phyloP scores from a whole-genome alignment of 2,113 vertebrate genomes.

The Ondatra zibethicus region DNA sequence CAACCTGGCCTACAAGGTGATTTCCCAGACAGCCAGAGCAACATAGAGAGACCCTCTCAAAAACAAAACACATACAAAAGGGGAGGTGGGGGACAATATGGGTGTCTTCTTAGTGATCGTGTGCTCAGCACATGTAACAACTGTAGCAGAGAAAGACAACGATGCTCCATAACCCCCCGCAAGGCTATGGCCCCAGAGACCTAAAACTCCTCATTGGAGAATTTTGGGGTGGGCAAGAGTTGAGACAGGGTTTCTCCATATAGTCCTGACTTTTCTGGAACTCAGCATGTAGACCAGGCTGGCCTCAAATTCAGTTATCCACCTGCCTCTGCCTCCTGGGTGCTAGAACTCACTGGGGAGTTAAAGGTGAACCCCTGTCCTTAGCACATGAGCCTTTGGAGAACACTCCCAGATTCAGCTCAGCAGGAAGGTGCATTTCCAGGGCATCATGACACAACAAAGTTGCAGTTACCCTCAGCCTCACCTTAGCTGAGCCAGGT shows the following conservation, averaged over 20 bases:
- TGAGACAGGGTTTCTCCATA: neutral
- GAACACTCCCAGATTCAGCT: neutral
- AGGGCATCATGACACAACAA: neutral
- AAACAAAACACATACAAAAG: neutral
- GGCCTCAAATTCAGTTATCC: neutral
- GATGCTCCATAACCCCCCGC: neutral
- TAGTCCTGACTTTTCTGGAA: neutral
- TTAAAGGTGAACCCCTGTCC: neutral
- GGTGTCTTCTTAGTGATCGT: too few relatives aligned
- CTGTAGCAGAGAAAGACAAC: neutral
- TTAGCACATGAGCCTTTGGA: neutral
- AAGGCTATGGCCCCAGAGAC: neutral
- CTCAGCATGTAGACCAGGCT: neutral
- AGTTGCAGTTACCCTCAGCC: neutral
- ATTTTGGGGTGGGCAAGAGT: neutral
- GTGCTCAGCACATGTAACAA: neutral
- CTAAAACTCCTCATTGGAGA: neutral
- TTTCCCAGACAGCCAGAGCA: neutral
- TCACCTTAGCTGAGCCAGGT: neutral
- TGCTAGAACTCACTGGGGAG: neutral
- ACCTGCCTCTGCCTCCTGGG: neutral
- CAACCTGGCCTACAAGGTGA: neutral
- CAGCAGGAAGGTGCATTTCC: neutral
- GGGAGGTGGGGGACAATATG: neutral
- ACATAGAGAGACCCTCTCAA: neutral